These are phyloP conservation scores for Patella pellucida DNA, from an alignment of 2,888 invertebrate genomes.

Conservation along the genomic window DNA sequence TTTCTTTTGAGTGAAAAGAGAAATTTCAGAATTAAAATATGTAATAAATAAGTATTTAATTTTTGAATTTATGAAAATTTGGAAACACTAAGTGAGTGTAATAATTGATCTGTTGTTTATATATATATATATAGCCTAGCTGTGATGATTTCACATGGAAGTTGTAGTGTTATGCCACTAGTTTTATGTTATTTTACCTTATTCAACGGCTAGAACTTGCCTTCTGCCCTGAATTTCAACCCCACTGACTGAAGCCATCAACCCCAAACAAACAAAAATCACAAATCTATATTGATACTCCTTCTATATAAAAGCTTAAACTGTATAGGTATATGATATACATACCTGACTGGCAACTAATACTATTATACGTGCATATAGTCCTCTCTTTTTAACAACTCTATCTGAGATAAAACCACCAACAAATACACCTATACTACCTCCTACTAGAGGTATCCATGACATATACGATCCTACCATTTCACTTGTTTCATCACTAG, in stretches of 20 bases:
- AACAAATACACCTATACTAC: constrained; percentile 66
- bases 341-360: constrained; percentile 66
- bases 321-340: neutral
- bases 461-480: constrained; percentile 69
- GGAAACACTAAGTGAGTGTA: too few species aligned
- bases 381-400: constrained; percentile 65
- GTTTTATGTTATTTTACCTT: too few species aligned
- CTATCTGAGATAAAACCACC: constrained; percentile 68
- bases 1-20: neutral
- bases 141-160: too few species aligned
- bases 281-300: too few species aligned
- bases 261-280: too few species aligned
- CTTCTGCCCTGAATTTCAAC: neutral
- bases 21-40: neutral
- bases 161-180: neutral
- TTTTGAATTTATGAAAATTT: too few species aligned
- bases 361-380: constrained; percentile 67
- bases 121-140: too few species aligned
- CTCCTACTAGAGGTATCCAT: constrained; percentile 71
- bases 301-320: too few species aligned
- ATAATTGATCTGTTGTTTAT: too few species aligned
- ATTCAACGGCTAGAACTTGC: too few species aligned
- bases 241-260: neutral
- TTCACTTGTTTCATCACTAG: constrained; percentile 49
- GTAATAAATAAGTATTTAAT: neutral